Evolutionary conservation across 2,797 vertebrate species (phyloP), one percentile per base, ranked within the genome.

Genomic region (Dallia pectoralis): DNA sequence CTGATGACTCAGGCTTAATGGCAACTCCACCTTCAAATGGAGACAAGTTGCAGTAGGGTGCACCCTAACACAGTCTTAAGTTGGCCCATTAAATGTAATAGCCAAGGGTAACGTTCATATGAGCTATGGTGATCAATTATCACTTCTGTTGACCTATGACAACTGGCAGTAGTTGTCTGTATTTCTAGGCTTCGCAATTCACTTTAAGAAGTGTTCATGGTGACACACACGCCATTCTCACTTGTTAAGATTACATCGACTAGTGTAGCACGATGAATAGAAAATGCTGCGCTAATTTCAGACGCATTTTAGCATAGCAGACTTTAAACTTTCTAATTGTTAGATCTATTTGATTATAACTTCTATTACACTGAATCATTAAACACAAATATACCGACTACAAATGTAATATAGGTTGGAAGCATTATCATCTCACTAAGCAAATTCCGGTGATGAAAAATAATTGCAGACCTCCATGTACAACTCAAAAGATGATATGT

Each of bases 1-100:
- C 76, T 86, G 86, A 86, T 85, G 84, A 82, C 75, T 72, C 77
- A 51, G 22, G 74, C 76, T 86, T n/a, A 83, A 86, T 81, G 80
- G 76, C 53, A 71, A 79, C 74, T 67, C 67, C 78, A 51, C 78
- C 70, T 70, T 72, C 78, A 76, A 75, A 87, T 83, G 76, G 80
- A 76, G 77, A 84, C 74, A 75, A 65, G 47, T 74, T 49, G 44
- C 67, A 63, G 61, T 79, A 75, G 63, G 18, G 29, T 49, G 63
- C 36, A 40, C 51, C 15, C 32, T 3, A 49, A 0, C 2, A 18
- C 48, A 64, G 9, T 11, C 47, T 32, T 74, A 32, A 68, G 74
- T 69, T 27, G 71, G 53, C 59, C 77, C 84, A 87, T 84, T 86
- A 84, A 82, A 73, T 61, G 27, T 0, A 69, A 27, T 68, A 69